Evolutionary conservation across 2,113 vertebrate genomes (phyloP).

Genomic region (Dipodomys ordii): DNA sequence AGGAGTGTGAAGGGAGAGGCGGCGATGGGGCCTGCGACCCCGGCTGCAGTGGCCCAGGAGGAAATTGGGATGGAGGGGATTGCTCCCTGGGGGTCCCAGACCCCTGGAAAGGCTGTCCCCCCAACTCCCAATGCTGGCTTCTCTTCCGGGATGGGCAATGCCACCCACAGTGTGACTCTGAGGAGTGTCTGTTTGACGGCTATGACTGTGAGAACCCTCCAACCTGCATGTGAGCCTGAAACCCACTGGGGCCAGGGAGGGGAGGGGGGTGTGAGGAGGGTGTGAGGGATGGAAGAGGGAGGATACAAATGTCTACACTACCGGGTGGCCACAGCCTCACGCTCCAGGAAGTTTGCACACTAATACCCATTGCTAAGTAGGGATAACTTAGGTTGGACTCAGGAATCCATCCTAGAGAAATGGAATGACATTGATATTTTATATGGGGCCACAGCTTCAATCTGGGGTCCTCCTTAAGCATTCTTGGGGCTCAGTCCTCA

Average conservation of each 20-base stretch:
- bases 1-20: constrained; percentile 65
- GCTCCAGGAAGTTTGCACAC: neutral
- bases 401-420: neutral
- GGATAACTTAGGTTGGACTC: neutral
- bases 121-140: constrained; percentile 85
- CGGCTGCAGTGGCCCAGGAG: constrained; percentile 76
- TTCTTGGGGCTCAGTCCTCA: neutral
- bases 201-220: constrained; percentile 89
- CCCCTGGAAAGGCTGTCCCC: constrained; percentile 89
- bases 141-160: constrained; percentile 91
- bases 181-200: constrained; percentile 91
- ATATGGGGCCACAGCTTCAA: neutral
- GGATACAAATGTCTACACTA: neutral
- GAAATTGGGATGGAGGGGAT: constrained; percentile 81
- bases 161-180: constrained; percentile 87
- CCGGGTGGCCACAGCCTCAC: neutral
- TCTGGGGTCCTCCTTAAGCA: neutral
- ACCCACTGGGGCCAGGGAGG: constrained; percentile 50
- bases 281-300: neutral
- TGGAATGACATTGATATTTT: neutral
- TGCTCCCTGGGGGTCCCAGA: constrained; percentile 85
- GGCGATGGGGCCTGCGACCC: constrained; percentile 77
- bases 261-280: too few relatives aligned
- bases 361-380: neutral
- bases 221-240: constrained; percentile 88